Base-by-base conservation (phyloP, 2,113 vertebrate species). In the Bombycilla garrulus region DNA sequence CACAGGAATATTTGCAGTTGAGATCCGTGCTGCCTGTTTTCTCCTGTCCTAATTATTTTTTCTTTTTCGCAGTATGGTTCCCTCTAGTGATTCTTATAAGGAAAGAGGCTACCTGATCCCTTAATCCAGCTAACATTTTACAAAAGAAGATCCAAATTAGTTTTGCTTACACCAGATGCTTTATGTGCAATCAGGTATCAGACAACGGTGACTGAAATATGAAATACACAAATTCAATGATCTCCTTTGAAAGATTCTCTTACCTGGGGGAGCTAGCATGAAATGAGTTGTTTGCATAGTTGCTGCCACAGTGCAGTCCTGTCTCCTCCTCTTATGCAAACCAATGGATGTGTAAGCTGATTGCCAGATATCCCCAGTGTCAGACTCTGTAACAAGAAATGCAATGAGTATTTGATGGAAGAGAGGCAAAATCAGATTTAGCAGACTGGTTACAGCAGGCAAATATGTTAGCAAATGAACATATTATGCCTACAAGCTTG, bases 81-180 rank as follows among this genome's bases (percentile, higher is more conserved):
- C 92, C 97, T 97, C 97, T 96, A 97, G 97, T 97, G 98, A 98
- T 97, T 98, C 98, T 97, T 98, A 93, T 95, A 97, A 97, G 95
- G 96, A 98, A 98, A 98, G 94, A 97, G 95, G 97, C 84, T 98
- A 98, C 96, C 96, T 97, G 98, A 98, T 98, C 98, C 97, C 96
- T 98, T 98, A 98, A 98, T 98, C 98, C 97, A 87, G 93, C 95
- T 98, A 98, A 96, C 97, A 98, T 98, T 98, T 98, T 97, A 96
- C 93, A 97, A 97, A 98, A 96, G 98, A 97, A 98, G 97, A 97
- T 96, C 96, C 96, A 98, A 98, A 98, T 98, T 97, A 98, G 96
- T 97, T 98, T 98, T 98, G 95, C 93, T 97, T 97, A 97, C 95
- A 97, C 95, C 98, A 98, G 98, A 98, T 98, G 97, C 97, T 98